Base-by-base conservation (phyloP, 2,888 invertebrate genomes). In the Drosophila lacicola region DNA sequence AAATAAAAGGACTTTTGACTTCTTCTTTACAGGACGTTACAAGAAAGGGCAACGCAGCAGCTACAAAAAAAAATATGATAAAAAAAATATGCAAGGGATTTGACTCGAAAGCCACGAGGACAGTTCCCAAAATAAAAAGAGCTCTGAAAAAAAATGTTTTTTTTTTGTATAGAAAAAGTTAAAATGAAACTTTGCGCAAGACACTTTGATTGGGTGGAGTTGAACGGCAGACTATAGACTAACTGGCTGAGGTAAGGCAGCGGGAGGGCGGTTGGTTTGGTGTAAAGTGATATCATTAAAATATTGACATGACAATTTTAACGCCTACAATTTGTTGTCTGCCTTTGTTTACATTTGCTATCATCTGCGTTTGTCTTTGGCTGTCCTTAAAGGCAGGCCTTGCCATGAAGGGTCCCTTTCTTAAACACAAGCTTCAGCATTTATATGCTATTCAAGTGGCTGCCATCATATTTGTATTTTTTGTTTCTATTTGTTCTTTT, bases 281-380 rank as follows among this genome's bases (percentile, higher is more conserved):
- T 82, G 85, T 85, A 85, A 88, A 85, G 83, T 82, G 86, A 85
- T 88, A 85, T 85, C 89, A 86, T 84, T 90, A 90, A 81, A 88
- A 82, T 91, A 92, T 92, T 91, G 91, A 91, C 91, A 91, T 90
- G 88, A 90, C 89, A 88, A 91, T 91, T 92, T 91, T 90, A 86
- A 90, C 91, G 91, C 91, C 92, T 91, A 84, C 89, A 88, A 90
- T 89, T 83, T 90, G 90, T 87, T 71, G 71, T 65, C 69, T 69
- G 68, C 79, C 46, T 70, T 73, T 85, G 70, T 72, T 68, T 78
- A 64, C 78, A 68, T 47, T 67, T 29, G 33, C 61, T 44, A 56
- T 47, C 55, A n/a, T 4, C 44, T 41, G 17, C 46, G 11, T 36
- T 58, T 50, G 56, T 19, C 17, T 36, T 37, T 29, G 58, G 19